Percentiles rank a stretch among this genome's conserved stretches.
Conservation (phyloP, 2,113 vertebrate genomes). For the Microtus oregoni region DNA sequence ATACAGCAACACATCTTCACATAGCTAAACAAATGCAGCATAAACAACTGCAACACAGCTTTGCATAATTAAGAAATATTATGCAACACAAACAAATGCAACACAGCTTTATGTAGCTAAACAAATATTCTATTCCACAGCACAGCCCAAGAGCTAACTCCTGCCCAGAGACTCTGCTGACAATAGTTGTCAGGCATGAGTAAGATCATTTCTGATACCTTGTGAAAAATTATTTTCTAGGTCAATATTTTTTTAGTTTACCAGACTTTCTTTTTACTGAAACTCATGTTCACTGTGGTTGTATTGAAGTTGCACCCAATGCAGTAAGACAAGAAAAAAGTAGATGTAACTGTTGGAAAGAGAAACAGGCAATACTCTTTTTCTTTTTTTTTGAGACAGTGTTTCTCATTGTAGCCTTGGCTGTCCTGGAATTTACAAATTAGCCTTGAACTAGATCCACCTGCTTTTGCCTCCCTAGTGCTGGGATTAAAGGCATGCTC, state of each 20-base stretch:
- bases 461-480: not conserved
- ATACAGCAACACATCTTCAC: not conserved
- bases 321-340: too few relatives aligned
- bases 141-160: not conserved
- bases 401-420: not conserved
- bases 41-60: too few relatives aligned
- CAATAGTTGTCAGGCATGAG: not conserved
- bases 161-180: not conserved
- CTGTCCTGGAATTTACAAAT: not conserved
- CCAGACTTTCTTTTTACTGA: not conserved
- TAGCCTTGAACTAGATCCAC: not conserved
- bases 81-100: not conserved
- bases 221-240: not conserved
- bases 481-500: not conserved
- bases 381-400: not conserved
- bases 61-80: too few relatives aligned
- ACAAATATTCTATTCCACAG: not conserved
- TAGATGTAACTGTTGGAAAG: too few relatives aligned
- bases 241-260: not conserved
- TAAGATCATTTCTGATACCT: not conserved
- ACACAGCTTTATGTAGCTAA: too few relatives aligned
- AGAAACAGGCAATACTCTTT: too few relatives aligned
- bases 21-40: not conserved
- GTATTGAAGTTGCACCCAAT: too few relatives aligned
- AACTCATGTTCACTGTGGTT: too few relatives aligned